Conservation (phyloP, 2,797 vertebrate species). For the Netta rufina region DNA sequence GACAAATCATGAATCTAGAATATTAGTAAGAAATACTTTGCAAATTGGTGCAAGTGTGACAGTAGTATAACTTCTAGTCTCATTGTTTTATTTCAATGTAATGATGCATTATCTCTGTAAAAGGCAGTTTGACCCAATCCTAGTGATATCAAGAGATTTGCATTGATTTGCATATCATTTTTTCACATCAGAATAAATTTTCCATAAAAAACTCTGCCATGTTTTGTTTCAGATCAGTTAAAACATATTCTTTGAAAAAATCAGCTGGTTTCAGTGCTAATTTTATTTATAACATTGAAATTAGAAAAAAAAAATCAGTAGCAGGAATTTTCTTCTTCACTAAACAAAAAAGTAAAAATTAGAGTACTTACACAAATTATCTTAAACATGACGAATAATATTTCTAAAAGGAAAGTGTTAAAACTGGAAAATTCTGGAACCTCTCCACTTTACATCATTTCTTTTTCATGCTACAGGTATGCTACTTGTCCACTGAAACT, state of each 20-base stretch:
- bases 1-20: slow-evolving; percentile 15
- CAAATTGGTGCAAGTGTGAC: slow-evolving; percentile 28
- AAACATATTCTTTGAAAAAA: background rate
- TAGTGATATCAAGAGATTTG: background rate
- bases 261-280: background rate
- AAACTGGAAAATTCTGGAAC: background rate
- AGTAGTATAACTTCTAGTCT: background rate
- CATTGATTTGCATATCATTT: background rate
- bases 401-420: background rate
- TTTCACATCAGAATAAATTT: slow-evolving; percentile 1
- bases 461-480: background rate
- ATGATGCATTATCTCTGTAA: background rate
- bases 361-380: background rate
- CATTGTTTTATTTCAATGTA: slow-evolving; percentile 37
- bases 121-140: slow-evolving; percentile 27
- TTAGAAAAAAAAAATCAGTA: background rate
- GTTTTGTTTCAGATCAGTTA: background rate
- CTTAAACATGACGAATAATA: background rate
- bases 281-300: background rate
- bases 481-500: background rate
- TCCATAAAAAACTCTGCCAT: background rate
- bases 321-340: background rate
- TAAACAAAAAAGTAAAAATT: background rate
- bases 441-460: background rate
- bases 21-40: slow-evolving; percentile 37